These are phyloP conservation scores for Sclerurus mexicanus DNA, from an alignment of 2,113 vertebrate genomes.

Conservation along the genomic window DNA sequence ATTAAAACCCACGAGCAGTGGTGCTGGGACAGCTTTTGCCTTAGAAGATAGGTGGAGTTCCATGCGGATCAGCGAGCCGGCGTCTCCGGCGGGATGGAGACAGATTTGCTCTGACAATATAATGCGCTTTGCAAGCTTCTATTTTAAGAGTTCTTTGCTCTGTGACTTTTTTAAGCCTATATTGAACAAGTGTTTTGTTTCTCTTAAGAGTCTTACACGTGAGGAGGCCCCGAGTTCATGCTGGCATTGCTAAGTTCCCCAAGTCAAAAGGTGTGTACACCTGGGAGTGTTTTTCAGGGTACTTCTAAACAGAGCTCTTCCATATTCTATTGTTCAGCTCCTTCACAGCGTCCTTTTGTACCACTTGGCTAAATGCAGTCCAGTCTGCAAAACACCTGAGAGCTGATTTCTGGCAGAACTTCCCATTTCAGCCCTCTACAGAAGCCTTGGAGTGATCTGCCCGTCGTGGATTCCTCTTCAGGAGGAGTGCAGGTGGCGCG, in stretches of 20 bases:
- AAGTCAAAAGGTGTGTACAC: accelerated
- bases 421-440: not conserved
- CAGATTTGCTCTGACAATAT: conserved; percentile 54
- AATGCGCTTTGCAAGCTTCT: conserved; percentile 36
- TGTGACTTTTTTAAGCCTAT: not conserved
- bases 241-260: not conserved
- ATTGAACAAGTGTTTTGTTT: conserved; percentile 22
- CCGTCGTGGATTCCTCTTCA: not conserved
- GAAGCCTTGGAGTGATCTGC: not conserved
- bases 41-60: conserved; percentile 19
- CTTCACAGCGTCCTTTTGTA: not conserved
- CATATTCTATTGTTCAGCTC: not conserved
- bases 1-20: not conserved
- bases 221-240: not conserved
- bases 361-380: not conserved
- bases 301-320: not conserved
- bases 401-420: not conserved
- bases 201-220: not conserved
- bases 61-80: not conserved
- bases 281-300: not conserved
- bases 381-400: not conserved
- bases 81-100: not conserved
- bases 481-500: not conserved
- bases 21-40: conserved; percentile 18
- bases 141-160: conserved; percentile 49